Evolutionary conservation across 2,797 vertebrate genomes (phyloP), one percentile per base, ranked within the genome.

Genomic region (Poecilia gillii): DNA sequence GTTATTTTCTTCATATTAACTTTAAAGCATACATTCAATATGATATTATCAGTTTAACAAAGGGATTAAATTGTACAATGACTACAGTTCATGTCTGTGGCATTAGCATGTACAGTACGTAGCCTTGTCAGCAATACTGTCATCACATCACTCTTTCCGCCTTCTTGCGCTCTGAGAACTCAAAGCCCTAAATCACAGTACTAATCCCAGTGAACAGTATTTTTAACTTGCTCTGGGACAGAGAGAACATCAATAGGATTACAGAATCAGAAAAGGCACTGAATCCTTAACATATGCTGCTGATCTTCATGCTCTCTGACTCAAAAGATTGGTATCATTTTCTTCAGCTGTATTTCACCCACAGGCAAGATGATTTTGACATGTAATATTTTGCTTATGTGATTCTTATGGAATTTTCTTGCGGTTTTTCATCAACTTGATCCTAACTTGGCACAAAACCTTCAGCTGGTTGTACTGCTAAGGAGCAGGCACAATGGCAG

Each of bases 191-290:
- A 96, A 96, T 94, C 93, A 93, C 93, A 89, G 77, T 87, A 82
- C 94, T 96, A 96, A 96, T 96, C 95, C 93, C 87, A 73, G 90
- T 78, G 81, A 93, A 93, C 92, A 93, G 94, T 96, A 96, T 96
- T 96, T 96, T 96, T 96, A 96, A 95, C 95, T 93, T 89, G 91
- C 76, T 87, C 92, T 94, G 81, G 88, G 93, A 94, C 93, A 93
- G 94, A 93, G 95, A 94, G 94, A 93, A 93, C 93, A 93, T 93
- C 93, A 95, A 95, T 94, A 90, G 92, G 96, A 96, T 96, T 96
- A 96, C 87, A 89, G 94, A 93, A 85, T 92, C 92, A 93, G 93
- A 87, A 85, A 93, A 86, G 91, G 90, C 88, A 91, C 92, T 87
- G 90, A 93, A 93, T 91, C 93, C 88, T 80, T 77, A 87, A 91